These are phyloP conservation scores for Plutomurus gul DNA, from an alignment of 1,140 invertebrate genomes.

Conservation along the genomic window DNA sequence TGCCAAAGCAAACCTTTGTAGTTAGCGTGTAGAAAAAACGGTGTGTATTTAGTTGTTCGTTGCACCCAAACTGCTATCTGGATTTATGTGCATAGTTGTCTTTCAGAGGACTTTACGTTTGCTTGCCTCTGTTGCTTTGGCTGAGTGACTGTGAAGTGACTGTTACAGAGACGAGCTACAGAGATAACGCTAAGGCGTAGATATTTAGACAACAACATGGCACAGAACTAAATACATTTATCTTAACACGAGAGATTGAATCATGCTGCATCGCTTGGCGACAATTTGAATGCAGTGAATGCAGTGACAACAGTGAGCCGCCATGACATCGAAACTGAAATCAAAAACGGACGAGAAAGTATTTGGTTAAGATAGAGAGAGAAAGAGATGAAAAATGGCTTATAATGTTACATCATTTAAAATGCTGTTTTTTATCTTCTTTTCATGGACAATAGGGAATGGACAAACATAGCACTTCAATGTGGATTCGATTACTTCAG, in stretches of 20 bases:
- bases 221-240: too few relatives aligned
- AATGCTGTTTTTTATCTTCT: neutral
- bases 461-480: constrained; percentile 77
- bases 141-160: neutral
- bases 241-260: too few relatives aligned
- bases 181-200: neutral
- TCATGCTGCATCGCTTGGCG: too few relatives aligned
- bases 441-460: constrained; percentile 70
- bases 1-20: neutral
- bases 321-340: too few relatives aligned
- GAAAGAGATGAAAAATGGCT: too few relatives aligned
- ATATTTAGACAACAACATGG: neutral
- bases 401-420: neutral
- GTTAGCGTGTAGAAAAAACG: neutral
- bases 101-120: neutral
- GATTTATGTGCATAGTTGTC: neutral
- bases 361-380: too few relatives aligned
- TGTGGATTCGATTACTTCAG: constrained; percentile 87
- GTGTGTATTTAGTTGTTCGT: neutral
- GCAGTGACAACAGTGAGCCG: too few relatives aligned
- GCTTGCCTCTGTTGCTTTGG: neutral
- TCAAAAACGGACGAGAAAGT: too few relatives aligned
- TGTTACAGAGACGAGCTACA: too few relatives aligned
- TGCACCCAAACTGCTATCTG: neutral
- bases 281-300: neutral